phyloP scores from a whole-genome alignment of 2,888 invertebrate species.

The Unio pictorum region DNA sequence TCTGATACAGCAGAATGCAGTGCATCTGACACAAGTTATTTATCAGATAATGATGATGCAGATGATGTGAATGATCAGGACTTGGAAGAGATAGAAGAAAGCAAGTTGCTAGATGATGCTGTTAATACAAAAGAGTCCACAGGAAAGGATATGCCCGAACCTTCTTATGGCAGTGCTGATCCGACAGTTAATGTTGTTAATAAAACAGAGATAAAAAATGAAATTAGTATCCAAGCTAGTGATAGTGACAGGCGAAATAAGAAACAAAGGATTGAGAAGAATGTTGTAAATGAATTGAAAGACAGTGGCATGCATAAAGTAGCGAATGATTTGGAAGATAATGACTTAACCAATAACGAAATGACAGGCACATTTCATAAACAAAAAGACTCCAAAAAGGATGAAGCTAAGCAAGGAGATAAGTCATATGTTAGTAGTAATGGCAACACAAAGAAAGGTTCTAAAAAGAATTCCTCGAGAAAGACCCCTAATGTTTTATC shows the following conservation, averaged over 20 bases:
- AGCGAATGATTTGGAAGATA: neutral
- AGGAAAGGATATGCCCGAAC: neutral
- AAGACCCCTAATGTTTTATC: constrained; percentile 8
- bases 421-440: constrained; percentile 3
- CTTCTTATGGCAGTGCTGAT: neutral
- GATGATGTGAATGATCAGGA: constrained; percentile 28
- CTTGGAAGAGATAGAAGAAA: constrained; percentile 8
- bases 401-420: neutral
- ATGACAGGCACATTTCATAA: no score
- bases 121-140: neutral
- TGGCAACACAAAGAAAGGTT: neutral
- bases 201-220: neutral
- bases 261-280: constrained; percentile 5
- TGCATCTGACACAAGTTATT: constrained; percentile 31
- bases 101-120: constrained; percentile 6
- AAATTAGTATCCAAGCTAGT: neutral
- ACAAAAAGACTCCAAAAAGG: constrained; percentile 1
- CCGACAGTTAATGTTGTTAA: neutral
- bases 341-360: no score
- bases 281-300: constrained; percentile 3
- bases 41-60: constrained; percentile 27
- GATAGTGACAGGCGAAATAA: neutral
- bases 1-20: constrained; percentile 20
- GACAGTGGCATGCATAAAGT: neutral
- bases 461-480: neutral